A percentile compares a stretch with the other conserved stretches of the same genome.
These are phyloP conservation scores for Malachius bipustulatus DNA, from an alignment of 2,888 invertebrate species.

Conservation along the genomic window DNA sequence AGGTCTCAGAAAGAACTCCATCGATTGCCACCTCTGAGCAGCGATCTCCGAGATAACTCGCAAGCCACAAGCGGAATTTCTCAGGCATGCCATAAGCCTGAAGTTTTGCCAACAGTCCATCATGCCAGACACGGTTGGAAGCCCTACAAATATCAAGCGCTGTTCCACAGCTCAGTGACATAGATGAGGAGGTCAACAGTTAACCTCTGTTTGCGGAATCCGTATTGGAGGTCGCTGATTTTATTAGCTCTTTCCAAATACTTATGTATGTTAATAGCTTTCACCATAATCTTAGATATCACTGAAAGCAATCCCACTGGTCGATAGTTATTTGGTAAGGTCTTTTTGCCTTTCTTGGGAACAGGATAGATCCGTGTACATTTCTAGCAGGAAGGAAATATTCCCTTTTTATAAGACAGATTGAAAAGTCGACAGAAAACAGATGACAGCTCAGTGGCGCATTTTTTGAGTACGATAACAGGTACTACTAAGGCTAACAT, in stretches of 20 bases:
- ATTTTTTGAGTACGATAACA: conserved; percentile 1
- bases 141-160: background rate
- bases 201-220: conserved; percentile 1
- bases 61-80: background rate
- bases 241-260: background rate
- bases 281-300: background rate
- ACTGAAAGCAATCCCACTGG: background rate
- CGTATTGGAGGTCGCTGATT: background rate
- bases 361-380: background rate
- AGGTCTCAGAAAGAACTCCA: too few relatives aligned
- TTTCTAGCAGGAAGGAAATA: background rate
- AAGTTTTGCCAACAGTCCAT: background rate
- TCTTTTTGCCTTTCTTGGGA: background rate
- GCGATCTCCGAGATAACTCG: background rate
- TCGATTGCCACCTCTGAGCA: too few relatives aligned
- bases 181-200: background rate
- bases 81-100: background rate
- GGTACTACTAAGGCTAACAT: too few relatives aligned
- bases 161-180: background rate
- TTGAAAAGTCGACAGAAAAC: background rate
- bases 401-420: background rate
- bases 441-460: background rate
- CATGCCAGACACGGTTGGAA: background rate
- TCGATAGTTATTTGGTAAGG: background rate
- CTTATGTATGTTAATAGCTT: background rate